Base-by-base conservation (phyloP, 1,140 invertebrate genomes). In the Trichomalopsis sarcophagae region DNA sequence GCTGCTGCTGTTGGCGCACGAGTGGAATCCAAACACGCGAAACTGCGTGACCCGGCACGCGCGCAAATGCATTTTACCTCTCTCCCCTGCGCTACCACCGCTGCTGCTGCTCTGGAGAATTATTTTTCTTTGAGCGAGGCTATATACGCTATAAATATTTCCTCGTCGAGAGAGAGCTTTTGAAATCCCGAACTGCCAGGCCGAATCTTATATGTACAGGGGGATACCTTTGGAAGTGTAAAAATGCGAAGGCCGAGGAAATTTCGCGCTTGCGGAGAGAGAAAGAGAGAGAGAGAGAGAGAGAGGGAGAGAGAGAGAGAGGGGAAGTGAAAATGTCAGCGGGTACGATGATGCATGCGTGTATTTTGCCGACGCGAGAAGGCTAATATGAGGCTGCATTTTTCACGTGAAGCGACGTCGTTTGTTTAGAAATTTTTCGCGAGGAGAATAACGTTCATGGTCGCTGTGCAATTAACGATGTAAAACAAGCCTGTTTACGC, bases 21-120 rank as follows among this genome's bases (percentile, higher is more conserved):
- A 80, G 66, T 69, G 78, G 78, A 80, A 80, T 80, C 33, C 78
- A 80, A 80, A 80, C 78, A 80, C 36, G 44, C 44, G 69, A 27
- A 73, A 21, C 68, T 73, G 17, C 23, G 75, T 23, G 66, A 81
- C 62, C 55, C 77, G 66, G 77, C 47, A 36, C 50, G 77, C 77
- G 55, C 21, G 21, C 7, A 80, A 68, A 80, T 80, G 66, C 40
- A 80, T 80, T 80, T 80, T n/a, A 9, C 33, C 21, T n/a, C 55
- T 55, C 14, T 62, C 21, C 17, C 55, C 5, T 40, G 36, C 27
- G 27, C 1, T 36, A 36, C 36, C 23, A 5, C 44, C 27, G 13
- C 14, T 17, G 50, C 50, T 21, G 33, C 73, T 17, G 14, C 30
- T 10, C 36, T 33, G 75, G 17, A 36, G 62, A 79, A 79, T 79